A percentile compares a stretch with the other conserved stretches of the same genome.
These are phyloP conservation scores for Brachionichthys hirsutus DNA, from an alignment of 2,113 vertebrate genomes.

Conservation along the genomic window DNA sequence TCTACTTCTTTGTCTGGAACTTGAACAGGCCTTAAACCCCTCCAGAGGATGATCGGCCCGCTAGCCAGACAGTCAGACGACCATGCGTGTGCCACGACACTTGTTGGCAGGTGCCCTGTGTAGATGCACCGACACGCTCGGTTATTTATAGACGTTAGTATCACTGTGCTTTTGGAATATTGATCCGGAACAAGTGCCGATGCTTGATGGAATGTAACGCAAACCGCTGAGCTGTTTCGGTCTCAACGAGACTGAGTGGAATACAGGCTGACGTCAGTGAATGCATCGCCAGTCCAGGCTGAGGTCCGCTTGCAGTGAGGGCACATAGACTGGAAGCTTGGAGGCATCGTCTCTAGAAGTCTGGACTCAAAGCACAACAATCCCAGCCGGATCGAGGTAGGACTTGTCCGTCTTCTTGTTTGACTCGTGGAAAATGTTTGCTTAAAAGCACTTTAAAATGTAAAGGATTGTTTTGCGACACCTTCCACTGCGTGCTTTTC, in stretches of 20 bases:
- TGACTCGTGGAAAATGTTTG: not conserved
- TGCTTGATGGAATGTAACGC: slow-evolving; percentile 46
- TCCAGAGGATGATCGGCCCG: slow-evolving; percentile 43
- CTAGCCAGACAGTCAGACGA: slow-evolving; percentile 36
- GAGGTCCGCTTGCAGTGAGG: slow-evolving; percentile 27
- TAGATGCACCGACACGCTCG: slow-evolving; percentile 41
- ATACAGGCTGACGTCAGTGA: slow-evolving; percentile 46
- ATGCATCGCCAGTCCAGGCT: slow-evolving; percentile 21
- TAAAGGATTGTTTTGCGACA: too few relatives aligned
- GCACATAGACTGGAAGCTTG: slow-evolving; percentile 34
- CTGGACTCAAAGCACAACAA: slow-evolving; percentile 65
- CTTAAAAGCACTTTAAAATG: not conserved
- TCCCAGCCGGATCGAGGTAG: slow-evolving; percentile 64
- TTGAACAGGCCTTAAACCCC: slow-evolving; percentile 50
- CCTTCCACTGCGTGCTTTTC: too few relatives aligned
- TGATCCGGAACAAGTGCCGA: slow-evolving; percentile 27
- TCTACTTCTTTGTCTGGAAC: slow-evolving; percentile 54
- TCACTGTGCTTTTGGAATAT: slow-evolving; percentile 62
- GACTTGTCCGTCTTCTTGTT: slow-evolving; percentile 40
- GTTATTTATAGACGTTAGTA: slow-evolving; percentile 53
- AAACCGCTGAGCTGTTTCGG: slow-evolving; percentile 37
- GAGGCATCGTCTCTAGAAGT: slow-evolving; percentile 45
- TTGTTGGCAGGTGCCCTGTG: slow-evolving; percentile 38
- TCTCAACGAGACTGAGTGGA: slow-evolving; percentile 39
- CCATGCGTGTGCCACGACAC: slow-evolving; percentile 42